Evolutionary conservation across 2,888 invertebrate genomes (phyloP), one percentile per base, ranked within the genome.

Genomic region (Opisthograptis luteolata): DNA sequence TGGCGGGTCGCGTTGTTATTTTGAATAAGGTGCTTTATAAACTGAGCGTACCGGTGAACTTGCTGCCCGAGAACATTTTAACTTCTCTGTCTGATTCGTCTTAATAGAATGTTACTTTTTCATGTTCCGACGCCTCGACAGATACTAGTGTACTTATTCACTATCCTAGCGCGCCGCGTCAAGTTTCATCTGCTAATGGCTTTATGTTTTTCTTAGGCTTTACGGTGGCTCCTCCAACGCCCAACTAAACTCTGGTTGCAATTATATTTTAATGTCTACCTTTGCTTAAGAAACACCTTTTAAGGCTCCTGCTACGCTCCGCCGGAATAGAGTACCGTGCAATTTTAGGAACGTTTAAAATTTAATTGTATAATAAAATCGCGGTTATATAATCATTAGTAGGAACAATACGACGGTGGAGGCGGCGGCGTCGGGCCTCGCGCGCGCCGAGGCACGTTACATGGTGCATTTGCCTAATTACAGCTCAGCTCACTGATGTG

Each of bases 341-440:
- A 81, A 84, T 87, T 90, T 87, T 81, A 86, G 80, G 81, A 81
- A 77, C 83, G 77, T 77, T 90, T 88, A 84, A 85, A 87, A 84
- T 90, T 90, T 87, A 87, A 90, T 84, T 83, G 87, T 80, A 80
- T 79, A 79, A 81, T 91, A 86, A 90, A 89, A 87, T 84, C 82
- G 82, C 79, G 81, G 81, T 87, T 87, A 85, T 86, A 84, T 82
- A 85, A 87, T 87, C 78, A 85, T 90, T 86, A 87, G 76, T 77
- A 73, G 76, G 78, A 84, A 86, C 82, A 86, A 86, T 87, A 80
- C 76, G 76, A 72, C 73, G 64, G 64, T 43, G 56, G 52, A 41
- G 39, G 50, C 39, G 62, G 58, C 60, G 66, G n/a, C 55, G 62
- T 58, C 10, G 37, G 10, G 19, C 66, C 66, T 68, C 60, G 54